These are phyloP conservation scores for Choristoneura fumiferana DNA, from an alignment of 1,140 invertebrate species.

Conservation along the genomic window DNA sequence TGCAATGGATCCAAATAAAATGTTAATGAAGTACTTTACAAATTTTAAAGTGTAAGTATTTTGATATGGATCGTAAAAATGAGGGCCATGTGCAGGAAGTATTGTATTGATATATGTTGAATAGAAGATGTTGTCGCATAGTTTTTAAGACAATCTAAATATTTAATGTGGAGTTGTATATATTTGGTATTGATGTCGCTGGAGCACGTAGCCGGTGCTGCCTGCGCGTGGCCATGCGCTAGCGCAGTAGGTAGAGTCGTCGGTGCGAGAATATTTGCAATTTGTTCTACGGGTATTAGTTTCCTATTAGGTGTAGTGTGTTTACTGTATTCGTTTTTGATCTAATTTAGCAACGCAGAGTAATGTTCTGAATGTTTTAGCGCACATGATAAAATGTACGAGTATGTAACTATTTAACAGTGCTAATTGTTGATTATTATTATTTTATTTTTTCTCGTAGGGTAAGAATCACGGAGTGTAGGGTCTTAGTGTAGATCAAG, in stretches of 20 bases:
- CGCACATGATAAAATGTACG: constrained; percentile 57
- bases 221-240: neutral
- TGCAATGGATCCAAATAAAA: neutral
- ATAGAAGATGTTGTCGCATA: constrained; percentile 39
- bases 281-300: constrained; percentile 78
- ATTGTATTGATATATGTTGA: constrained; percentile 45
- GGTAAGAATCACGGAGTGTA: constrained; percentile 49
- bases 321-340: constrained; percentile 64
- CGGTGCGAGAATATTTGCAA: constrained; percentile 41
- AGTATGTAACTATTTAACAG: constrained; percentile 46
- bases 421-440: constrained; percentile 76
- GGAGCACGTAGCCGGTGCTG: constrained; percentile 18
- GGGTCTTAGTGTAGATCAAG: constrained; percentile 46
- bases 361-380: constrained; percentile 58
- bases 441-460: constrained; percentile 70
- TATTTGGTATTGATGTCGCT: constrained; percentile 38
- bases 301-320: constrained; percentile 73
- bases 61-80: constrained; percentile 9
- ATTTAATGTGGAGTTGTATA: constrained; percentile 50
- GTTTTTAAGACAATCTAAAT: constrained; percentile 45
- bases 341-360: constrained; percentile 46
- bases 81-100: constrained; percentile 38
- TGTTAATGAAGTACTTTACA: constrained; percentile 8
- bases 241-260: neutral
- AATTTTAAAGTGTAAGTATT: constrained; percentile 11